A percentile compares a stretch with the other conserved stretches of the same genome.
Conservation (phyloP, 2,797 vertebrate genomes). For the Pelochelys cantorii region DNA sequence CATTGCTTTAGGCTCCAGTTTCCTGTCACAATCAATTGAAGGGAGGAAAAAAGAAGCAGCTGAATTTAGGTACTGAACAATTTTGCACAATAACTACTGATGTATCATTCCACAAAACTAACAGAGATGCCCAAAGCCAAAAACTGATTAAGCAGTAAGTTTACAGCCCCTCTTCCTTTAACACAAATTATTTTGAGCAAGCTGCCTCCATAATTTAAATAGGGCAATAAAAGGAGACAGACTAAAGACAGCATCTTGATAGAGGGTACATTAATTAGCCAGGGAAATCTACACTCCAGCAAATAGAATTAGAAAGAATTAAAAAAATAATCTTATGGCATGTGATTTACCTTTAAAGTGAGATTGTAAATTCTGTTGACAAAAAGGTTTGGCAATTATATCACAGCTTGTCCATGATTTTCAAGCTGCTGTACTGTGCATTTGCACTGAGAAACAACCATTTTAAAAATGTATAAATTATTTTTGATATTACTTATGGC, state of each 20-base stretch:
- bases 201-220: slow-evolving; percentile 4
- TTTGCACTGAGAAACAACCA: neutral
- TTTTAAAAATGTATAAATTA: neutral
- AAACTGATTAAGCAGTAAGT: neutral
- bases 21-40: slow-evolving; percentile 3
- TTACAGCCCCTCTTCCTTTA: neutral
- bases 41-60: slow-evolving; percentile 16
- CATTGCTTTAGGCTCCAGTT: slow-evolving; percentile 19
- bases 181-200: slow-evolving; percentile 32
- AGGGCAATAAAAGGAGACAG: neutral
- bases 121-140: neutral
- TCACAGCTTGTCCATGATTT: neutral
- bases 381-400: neutral
- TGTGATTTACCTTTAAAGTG: neutral
- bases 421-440: fast-evolving
- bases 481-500: neutral
- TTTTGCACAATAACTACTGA: neutral
- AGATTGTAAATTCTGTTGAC: slow-evolving; percentile 1
- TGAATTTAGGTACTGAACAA: neutral
- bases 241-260: slow-evolving; percentile 1
- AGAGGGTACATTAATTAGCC: neutral
- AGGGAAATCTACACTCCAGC: neutral
- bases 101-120: neutral
- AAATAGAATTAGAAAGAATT: neutral
- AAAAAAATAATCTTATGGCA: neutral